A percentile compares a stretch with the other conserved stretches of the same genome.
phyloP scores from a whole-genome alignment of 2,797 vertebrate genomes.

The Enteromius thamalakanensis region DNA sequence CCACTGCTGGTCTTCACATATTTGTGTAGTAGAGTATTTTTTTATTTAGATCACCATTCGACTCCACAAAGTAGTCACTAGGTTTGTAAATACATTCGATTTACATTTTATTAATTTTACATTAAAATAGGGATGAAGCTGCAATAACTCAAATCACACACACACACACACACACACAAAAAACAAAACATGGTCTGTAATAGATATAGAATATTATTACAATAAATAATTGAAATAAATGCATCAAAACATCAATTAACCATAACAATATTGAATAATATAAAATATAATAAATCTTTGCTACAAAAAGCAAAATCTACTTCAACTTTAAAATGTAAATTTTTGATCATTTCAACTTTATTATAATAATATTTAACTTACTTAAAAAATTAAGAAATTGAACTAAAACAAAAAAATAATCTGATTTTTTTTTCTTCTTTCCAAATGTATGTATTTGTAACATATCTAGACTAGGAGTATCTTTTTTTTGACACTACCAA shows the following conservation, averaged over 20 bases:
- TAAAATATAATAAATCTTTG: neutral
- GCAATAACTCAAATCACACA: too few relatives aligned
- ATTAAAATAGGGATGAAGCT: neutral
- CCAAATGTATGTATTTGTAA: neutral
- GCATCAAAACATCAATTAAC: neutral
- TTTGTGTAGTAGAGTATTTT: neutral
- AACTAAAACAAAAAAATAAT: neutral
- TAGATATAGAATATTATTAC: slow-evolving; percentile 10
- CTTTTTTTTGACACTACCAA: too few relatives aligned
- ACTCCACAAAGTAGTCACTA: neutral
- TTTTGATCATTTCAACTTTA: neutral
- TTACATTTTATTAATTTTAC: neutral
- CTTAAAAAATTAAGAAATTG: neutral
- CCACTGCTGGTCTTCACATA: neutral
- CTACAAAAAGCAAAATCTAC: neutral
- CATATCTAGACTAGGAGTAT: neutral
- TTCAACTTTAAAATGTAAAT: too few relatives aligned
- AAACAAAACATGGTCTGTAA: too few relatives aligned
- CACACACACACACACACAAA: too few relatives aligned
- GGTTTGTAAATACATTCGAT: too few relatives aligned
- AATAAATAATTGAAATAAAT: neutral
- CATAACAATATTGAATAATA: neutral
- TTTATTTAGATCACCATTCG: neutral
- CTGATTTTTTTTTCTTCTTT: neutral
- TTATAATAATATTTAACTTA: neutral